phyloP scores from a whole-genome alignment of 2,797 vertebrate genomes.

The Botia kubotai region DNA sequence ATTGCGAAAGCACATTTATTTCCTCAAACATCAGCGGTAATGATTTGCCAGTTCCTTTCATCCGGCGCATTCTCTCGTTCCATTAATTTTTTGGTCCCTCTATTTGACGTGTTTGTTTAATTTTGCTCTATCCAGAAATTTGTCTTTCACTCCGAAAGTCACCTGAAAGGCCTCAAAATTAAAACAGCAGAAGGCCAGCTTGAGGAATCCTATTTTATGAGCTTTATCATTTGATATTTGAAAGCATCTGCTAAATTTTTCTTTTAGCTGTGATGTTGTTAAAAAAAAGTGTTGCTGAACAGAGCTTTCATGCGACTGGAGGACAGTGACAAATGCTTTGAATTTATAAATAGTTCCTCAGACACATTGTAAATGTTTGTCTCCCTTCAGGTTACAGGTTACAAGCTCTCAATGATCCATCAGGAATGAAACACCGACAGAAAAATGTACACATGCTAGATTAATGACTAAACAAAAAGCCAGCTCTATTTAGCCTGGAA shows the following conservation, averaged over 20 bases:
- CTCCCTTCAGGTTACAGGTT: background rate
- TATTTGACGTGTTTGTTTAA: slow-evolving; percentile 62
- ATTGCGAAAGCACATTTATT: slow-evolving; percentile 40
- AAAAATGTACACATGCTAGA: background rate
- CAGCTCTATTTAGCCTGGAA: background rate
- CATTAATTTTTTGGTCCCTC: slow-evolving; percentile 48
- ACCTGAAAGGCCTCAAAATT: slow-evolving; percentile 54
- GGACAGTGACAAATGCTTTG: slow-evolving; percentile 15
- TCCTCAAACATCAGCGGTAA: slow-evolving; percentile 48
- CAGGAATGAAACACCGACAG: background rate
- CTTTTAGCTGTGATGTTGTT: slow-evolving; percentile 40
- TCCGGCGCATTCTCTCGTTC: slow-evolving; percentile 32
- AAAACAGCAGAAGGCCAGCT: slow-evolving; percentile 30
- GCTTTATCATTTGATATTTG: slow-evolving; percentile 46
- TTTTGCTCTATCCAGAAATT: slow-evolving; percentile 19
- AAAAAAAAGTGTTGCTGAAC: slow-evolving; percentile 46
- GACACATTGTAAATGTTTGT: slow-evolving; percentile 19
- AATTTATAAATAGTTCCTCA: slow-evolving; percentile 40
- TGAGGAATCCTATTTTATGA: slow-evolving; percentile 43
- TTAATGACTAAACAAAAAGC: slow-evolving; percentile 8
- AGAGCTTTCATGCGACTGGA: slow-evolving; percentile 43
- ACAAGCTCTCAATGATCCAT: slow-evolving; percentile 1
- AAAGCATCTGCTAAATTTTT: slow-evolving; percentile 49
- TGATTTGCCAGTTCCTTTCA: slow-evolving; percentile 55
- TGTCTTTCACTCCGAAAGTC: slow-evolving; percentile 27